Percentiles rank a stretch among this genome's conserved stretches.
These are phyloP conservation scores for Conus betulinus DNA, from an alignment of 1,140 invertebrate genomes.

Conservation along the genomic window DNA sequence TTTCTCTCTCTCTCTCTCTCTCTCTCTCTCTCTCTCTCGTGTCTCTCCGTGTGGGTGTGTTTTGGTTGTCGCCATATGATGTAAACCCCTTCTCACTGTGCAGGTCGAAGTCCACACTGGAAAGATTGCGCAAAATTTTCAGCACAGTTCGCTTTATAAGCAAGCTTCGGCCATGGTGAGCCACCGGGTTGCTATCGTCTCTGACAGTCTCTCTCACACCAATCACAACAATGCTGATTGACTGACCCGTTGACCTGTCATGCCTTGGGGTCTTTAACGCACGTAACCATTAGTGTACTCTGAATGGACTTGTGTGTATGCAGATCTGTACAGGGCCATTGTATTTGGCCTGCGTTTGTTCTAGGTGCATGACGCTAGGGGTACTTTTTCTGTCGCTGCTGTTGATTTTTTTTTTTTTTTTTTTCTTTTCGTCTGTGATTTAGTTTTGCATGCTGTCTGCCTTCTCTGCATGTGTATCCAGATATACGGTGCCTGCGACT, in stretches of 20 bases:
- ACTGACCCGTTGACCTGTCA: no score
- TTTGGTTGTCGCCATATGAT: background rate
- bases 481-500: no score
- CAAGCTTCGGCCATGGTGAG: conserved; percentile 70
- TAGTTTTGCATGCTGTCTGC: no score
- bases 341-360: background rate
- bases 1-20: background rate
- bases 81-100: conserved; percentile 35
- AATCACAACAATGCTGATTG: no score
- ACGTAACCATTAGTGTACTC: background rate
- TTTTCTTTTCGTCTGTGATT: no score
- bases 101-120: conserved; percentile 65
- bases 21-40: background rate
- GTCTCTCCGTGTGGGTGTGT: background rate
- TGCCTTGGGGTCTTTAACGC: no score
- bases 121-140: conserved; percentile 71
- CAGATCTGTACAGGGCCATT: background rate
- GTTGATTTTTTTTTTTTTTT: no score
- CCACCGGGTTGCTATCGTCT: background rate
- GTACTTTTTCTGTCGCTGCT: no score
- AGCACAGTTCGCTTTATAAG: conserved; percentile 72
- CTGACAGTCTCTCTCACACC: no score
- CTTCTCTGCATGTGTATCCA: no score
- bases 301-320: background rate
- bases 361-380: no score